Conservation (phyloP, 2,113 vertebrate genomes). For the Acanthisitta chloris region DNA sequence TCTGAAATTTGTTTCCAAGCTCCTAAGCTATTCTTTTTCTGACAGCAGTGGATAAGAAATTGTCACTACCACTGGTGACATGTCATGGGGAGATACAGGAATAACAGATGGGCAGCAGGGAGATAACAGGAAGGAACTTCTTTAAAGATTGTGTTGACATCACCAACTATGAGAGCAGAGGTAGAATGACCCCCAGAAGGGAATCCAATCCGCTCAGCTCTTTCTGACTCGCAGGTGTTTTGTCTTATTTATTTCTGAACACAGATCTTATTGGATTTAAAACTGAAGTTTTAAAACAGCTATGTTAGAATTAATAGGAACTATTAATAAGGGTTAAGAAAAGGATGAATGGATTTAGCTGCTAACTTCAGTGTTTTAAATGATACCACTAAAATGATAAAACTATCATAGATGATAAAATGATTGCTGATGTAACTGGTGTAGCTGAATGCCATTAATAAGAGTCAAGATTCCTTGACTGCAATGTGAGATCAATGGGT, state of each 20-base stretch:
- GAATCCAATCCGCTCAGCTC: background rate
- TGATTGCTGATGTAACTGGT: background rate
- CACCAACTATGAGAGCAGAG: constrained; percentile 28
- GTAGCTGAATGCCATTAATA: background rate
- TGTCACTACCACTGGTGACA: constrained; percentile 44
- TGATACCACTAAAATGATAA: background rate
- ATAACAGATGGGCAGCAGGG: constrained; percentile 58
- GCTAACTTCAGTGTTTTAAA: background rate
- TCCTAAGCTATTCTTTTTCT: constrained; percentile 47
- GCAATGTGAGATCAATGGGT: constrained; percentile 32
- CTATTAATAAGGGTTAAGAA: background rate
- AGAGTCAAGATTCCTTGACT: background rate
- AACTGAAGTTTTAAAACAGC: background rate
- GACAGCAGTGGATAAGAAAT: constrained; percentile 58
- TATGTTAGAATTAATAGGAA: background rate
- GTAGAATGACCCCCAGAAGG: constrained; percentile 16
- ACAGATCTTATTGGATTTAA: background rate
- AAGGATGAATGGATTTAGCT: background rate
- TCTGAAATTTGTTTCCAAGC: constrained; percentile 58
- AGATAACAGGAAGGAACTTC: constrained; percentile 49
- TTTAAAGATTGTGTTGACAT: constrained; percentile 51
- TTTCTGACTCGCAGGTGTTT: background rate
- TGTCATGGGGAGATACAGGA: constrained; percentile 47
- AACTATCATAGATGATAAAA: background rate
- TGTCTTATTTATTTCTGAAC: background rate